Conservation (phyloP, 2,888 invertebrate species). For the Arctia plantaginis region DNA sequence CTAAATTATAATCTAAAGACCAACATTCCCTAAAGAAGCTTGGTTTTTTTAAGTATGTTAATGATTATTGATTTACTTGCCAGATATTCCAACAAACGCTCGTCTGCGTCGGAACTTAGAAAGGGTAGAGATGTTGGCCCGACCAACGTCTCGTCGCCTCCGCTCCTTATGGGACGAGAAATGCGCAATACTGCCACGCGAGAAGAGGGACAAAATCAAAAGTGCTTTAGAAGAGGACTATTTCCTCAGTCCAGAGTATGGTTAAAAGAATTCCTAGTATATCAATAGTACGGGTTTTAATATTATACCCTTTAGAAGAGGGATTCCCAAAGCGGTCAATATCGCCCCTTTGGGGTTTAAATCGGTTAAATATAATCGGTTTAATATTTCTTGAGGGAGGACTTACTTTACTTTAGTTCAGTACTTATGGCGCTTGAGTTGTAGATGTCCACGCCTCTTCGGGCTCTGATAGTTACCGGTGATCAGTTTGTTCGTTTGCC, state of each 20-base stretch:
- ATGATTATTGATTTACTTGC: background rate
- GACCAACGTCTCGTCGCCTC: constrained; percentile 81
- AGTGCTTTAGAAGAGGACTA: constrained; percentile 85
- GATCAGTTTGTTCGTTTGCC: no score
- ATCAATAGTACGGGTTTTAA: background rate
- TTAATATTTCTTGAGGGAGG: no score
- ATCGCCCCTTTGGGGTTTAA: no score
- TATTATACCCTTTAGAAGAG: no score
- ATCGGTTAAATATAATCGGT: no score
- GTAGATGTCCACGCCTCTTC: no score
- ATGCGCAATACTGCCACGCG: constrained; percentile 77
- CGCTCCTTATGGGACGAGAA: constrained; percentile 85
- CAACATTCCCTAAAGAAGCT: background rate
- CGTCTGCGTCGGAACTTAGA: constrained; percentile 70
- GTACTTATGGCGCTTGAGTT: no score
- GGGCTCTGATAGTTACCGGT: no score
- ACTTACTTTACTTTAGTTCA: no score
- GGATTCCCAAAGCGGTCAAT: no score
- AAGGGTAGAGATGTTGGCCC: constrained; percentile 83
- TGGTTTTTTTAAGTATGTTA: background rate
- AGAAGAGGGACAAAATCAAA: constrained; percentile 83
- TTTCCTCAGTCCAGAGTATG: constrained; percentile 83
- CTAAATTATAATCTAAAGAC: no score
- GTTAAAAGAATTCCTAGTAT: background rate
- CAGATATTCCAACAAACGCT: constrained; percentile 21